phyloP scores from a whole-genome alignment of 1,140 invertebrate species.

The Aphidius gifuensis region DNA sequence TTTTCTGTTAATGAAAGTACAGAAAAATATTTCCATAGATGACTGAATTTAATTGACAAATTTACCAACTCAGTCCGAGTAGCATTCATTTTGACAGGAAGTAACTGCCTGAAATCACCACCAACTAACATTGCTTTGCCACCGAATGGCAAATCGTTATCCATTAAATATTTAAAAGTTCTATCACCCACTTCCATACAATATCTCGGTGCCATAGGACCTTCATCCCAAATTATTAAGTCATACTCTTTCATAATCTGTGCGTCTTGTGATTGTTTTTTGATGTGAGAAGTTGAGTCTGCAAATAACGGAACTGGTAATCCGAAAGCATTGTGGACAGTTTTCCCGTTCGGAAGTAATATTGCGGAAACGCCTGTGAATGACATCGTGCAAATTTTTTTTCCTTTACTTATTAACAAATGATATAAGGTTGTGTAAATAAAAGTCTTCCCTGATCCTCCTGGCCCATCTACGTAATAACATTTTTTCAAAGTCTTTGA shows the following conservation, averaged over 20 bases:
- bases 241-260: conserved; percentile 17
- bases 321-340: conserved; percentile 15
- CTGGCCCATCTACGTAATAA: conserved; percentile 24
- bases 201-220: conserved; percentile 10
- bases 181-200: neutral
- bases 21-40: conserved; percentile 21
- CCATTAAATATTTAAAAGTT: conserved; percentile 2
- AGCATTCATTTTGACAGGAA: conserved; percentile 8
- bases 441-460: conserved; percentile 25
- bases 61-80: conserved; percentile 29
- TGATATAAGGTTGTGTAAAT: conserved; percentile 21
- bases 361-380: conserved; percentile 30
- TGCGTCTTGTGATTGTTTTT: conserved; percentile 27
- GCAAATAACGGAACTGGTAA: conserved; percentile 12
- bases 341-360: conserved; percentile 15
- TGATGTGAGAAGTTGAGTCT: conserved; percentile 13
- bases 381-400: conserved; percentile 25
- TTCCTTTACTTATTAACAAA: conserved; percentile 14
- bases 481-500: neutral
- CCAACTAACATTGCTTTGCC: conserved; percentile 7
- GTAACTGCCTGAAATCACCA: conserved; percentile 1
- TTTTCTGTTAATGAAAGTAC: conserved; percentile 22
- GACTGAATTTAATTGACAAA: conserved; percentile 25
- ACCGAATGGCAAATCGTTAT: conserved; percentile 6
- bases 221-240: conserved; percentile 39